phyloP scores from a whole-genome alignment of 2,797 vertebrate genomes.

The Neosalanx taihuensis region DNA sequence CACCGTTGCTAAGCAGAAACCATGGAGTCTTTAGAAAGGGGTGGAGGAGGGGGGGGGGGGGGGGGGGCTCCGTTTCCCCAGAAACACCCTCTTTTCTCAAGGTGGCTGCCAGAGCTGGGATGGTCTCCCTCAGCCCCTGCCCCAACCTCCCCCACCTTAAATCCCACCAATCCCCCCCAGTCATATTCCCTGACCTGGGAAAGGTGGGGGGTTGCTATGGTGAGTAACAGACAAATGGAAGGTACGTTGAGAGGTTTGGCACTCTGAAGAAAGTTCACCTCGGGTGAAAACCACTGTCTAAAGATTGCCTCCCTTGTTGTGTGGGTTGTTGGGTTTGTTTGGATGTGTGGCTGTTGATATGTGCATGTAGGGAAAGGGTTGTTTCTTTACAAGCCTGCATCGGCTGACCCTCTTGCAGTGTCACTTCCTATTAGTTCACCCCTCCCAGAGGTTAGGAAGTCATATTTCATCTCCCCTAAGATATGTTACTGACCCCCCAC shows the following conservation, averaged over 20 bases:
- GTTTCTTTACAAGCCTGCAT: not conserved
- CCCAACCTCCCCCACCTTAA: slow-evolving; percentile 28
- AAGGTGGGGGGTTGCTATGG: slow-evolving; percentile 61
- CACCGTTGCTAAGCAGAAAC: slow-evolving; percentile 66
- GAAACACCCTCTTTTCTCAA: slow-evolving; percentile 63
- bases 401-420: slow-evolving; percentile 2
- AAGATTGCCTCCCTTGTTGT: not conserved
- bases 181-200: slow-evolving; percentile 44
- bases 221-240: slow-evolving; percentile 45
- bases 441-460: slow-evolving; percentile 25
- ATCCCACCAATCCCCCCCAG: slow-evolving; percentile 20
- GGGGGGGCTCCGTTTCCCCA: slow-evolving; percentile 59
- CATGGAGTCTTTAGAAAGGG: slow-evolving; percentile 61
- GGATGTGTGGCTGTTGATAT: no score
- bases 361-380: not conserved
- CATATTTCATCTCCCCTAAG: slow-evolving; percentile 20
- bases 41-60: slow-evolving; percentile 38
- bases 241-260: slow-evolving; percentile 39
- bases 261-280: not conserved
- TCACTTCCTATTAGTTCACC: slow-evolving; percentile 41
- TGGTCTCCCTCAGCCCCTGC: slow-evolving; percentile 39
- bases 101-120: slow-evolving; percentile 36
- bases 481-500: slow-evolving; percentile 7
- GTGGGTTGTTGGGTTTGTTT: not conserved
- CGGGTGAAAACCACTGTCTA: not conserved